Evolutionary conservation across 37 sponge, comb jelly and placozoan genomes (phyloP), one percentile per base, ranked within the genome.

Genomic region (Theonella swinhoei): DNA sequence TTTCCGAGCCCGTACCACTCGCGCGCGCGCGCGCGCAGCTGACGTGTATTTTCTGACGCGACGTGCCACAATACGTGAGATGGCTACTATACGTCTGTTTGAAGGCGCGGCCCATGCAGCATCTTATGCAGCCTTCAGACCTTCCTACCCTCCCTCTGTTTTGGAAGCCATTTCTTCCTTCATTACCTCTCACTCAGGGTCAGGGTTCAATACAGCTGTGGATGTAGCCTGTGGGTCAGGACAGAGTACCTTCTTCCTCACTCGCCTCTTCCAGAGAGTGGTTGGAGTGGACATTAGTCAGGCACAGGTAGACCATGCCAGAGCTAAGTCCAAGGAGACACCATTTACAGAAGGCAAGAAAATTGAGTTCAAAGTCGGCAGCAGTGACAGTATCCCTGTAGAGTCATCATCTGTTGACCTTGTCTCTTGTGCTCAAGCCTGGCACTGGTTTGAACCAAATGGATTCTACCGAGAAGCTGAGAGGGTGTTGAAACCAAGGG

Each of bases 141-240:
- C 92, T 0, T 74, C 62, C 9, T 91, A 94, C 64, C 84, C 82
- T 17, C 36, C 39, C 9, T 7, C 78, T 35, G 24, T 94, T 4
- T 64, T 77, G 34, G 83, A 91, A 0, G 2, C 67, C 0, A 91
- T 94, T 47, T 30, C 58, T 3, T 37, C 22, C 28, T 94, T 85
- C 32, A 74, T 84, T 31, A 62, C 35, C 38, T 62, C 41, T 30
- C 66, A 86, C 26, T 42, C 77, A 26, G 88, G 83, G 4, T 79
- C 80, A 11, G 72, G 63, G 4, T 62, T 71, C 38, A 82, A 74
- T 24, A 22, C 26, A 3, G 84, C 86, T 0, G 79, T 88, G 24
- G 95, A 94, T 58, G 88, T 91, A 0, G 95, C 69, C 25, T 91
- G 92, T 62, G 95, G 95, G 7, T 94, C 95, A 1, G 95, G 95